phyloP scores from a whole-genome alignment of 2,888 invertebrate genomes.

The Dasysyrphus tricinctus region DNA sequence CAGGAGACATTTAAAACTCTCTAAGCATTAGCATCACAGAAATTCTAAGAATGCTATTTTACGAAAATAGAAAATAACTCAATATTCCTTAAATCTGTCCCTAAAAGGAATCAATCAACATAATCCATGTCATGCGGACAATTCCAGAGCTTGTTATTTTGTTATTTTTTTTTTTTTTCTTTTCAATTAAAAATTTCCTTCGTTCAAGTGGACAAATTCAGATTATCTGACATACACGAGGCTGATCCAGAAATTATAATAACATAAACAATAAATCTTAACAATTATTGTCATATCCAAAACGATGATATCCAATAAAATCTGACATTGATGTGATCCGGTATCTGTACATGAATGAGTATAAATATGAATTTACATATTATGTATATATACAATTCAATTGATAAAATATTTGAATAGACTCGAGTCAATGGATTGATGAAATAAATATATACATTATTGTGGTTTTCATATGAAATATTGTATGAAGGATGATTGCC shows the following conservation, averaged over 20 bases:
- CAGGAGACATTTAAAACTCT: not conserved
- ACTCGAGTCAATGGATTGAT: not conserved
- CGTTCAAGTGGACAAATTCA: conserved; percentile 5
- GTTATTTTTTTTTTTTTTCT: not conserved
- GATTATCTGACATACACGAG: conserved; percentile 2
- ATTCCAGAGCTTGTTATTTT: not conserved
- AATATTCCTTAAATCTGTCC: not conserved
- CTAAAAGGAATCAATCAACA: not conserved
- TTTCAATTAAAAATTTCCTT: not conserved
- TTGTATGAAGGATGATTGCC: not conserved
- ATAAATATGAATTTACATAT: not conserved
- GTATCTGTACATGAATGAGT: not conserved
- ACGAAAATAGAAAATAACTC: not conserved
- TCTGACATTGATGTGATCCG: conserved; percentile 25
- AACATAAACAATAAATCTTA: conserved; percentile 42
- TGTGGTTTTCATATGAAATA: conserved; percentile 13
- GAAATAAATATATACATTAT: conserved; percentile 23
- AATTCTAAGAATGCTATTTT: not conserved
- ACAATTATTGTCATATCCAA: conserved; percentile 31
- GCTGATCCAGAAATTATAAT: conserved; percentile 4
- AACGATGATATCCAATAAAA: conserved; percentile 30
- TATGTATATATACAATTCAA: not conserved
- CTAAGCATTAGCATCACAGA: not conserved
- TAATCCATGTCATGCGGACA: not conserved
- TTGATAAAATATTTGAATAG: not conserved